Evolutionary conservation across 2,888 invertebrate species (phyloP), one percentile per base, ranked within the genome.

Genomic region (Agrochola litura): DNA sequence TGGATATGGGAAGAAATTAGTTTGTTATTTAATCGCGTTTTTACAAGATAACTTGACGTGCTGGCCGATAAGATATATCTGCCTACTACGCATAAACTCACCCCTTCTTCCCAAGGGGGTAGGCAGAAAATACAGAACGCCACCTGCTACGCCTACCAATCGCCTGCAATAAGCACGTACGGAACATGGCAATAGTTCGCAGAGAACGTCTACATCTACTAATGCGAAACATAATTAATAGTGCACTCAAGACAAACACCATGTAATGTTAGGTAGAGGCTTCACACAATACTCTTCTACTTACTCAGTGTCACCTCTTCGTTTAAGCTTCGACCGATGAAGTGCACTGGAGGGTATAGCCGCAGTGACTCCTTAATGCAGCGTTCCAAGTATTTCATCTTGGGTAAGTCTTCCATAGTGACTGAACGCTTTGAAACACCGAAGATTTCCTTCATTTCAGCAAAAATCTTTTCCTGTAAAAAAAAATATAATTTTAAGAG

Each of bases 321-420:
- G 6, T 93, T 94, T 37, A 98, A 88, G 71, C 90, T 92, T 73
- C 98, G 97, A 12, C 97, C 97, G 88, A 98, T 97, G 84, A 97
- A 97, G 2, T 97, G 98, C 6, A 98, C 98, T 72, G 97, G 97
- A 8, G 98, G 98, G 85, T 97, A 97, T 14, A 98, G 92, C 70
- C 98, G 93, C 60, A 98, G 88, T 0, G 97, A 96, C 91, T 98
- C 98, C 90, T 98, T 98, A 61, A 98, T 97, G 86, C 98, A 98
- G 79, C 97, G 97, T 81, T 98, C 98, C 77, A 98, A 93, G 88
- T 98, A 98, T 72, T 96, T 95, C 97, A 98, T 97, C 58, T 97
- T 95, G 65, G 97, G 93, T 14, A 98, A 91, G 83, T 97, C 97
- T 56, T 97, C 97, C 92, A 97, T 97, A 0, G 97, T 97, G 0